phyloP scores from a whole-genome alignment of 2,797 vertebrate genomes.

The Anguilla anguilla region DNA sequence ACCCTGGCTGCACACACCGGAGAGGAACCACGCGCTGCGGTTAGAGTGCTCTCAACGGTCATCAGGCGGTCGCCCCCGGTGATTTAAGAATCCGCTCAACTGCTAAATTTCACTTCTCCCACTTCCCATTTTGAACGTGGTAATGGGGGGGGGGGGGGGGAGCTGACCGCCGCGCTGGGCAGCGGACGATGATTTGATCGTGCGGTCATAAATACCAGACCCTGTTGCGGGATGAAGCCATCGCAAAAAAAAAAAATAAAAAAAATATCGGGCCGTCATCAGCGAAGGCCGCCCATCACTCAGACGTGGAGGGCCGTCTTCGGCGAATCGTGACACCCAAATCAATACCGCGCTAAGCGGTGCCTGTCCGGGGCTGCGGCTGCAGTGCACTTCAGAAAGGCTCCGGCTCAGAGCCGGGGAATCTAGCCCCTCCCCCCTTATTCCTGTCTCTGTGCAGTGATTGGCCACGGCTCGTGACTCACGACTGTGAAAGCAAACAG shows the following conservation, averaged over 20 bases:
- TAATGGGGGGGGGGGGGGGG: too few species aligned
- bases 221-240: not conserved
- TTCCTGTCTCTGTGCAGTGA: not conserved
- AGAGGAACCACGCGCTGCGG: not conserved
- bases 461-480: not conserved
- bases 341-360: conserved; percentile 13
- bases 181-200: not conserved
- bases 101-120: not conserved
- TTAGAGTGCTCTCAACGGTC: not conserved
- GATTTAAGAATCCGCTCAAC: not conserved
- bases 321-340: not conserved
- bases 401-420: not conserved
- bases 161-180: too few species aligned
- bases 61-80: not conserved
- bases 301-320: not conserved
- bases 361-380: not conserved
- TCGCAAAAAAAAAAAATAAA: not conserved
- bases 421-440: not conserved
- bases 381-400: not conserved
- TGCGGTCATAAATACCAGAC: not conserved
- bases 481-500: not conserved
- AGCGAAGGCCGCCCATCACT: not conserved
- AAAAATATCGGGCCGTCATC: not conserved
- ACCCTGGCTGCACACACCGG: not conserved
- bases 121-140: not conserved